Base-by-base conservation (phyloP, 1,140 invertebrate genomes). In the Acromyrmex charruanus region DNA sequence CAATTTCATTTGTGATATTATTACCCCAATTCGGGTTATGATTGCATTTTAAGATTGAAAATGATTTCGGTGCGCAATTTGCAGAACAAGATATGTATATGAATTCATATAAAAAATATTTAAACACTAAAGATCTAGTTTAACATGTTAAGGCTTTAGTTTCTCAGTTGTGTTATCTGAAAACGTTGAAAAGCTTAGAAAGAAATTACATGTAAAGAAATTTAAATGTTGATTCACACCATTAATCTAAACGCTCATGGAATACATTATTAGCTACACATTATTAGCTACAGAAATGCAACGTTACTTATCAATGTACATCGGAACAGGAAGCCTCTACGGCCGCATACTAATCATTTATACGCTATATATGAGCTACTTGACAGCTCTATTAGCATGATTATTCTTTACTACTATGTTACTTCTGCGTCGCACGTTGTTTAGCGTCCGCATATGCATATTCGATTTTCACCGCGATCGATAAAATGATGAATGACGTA, bases 301-400 rank as follows among this genome's bases (percentile, higher is more conserved):
- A 28, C 28, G 35, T 28, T 44, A 66, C 55, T 80, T 80, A 66
- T 66, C 61, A 80, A 80, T 49, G n/a, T 66, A 53, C 6, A 21
- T 35, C 18, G 61, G 61, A 80, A 66, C 61, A 66, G 77, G 77
- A 72, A 84, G 44, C 35, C 55, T 74, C 39, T 16, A 44, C 12
- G 25, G 10, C 58, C 28, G 16, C 7, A 21, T 53, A 74, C 69
- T 61, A 84, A 84, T 72, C 68, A 18, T 59, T 71, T 84, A 44
- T 69, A 44, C 9, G 28, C 4, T 12, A 59, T 21, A 49, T 74
- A 72, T 25, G 16, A 59, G 44, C 58, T 61, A 72, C 80, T 84
- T 61, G 80, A 71, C 80, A 59, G 35, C 51, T 84, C 80, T 84
- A 72, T 84, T 84, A 74, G 66, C 69, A 39, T 71, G 21, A 49